phyloP scores from a whole-genome alignment of 2,888 invertebrate genomes.

The Tachina lurida region DNA sequence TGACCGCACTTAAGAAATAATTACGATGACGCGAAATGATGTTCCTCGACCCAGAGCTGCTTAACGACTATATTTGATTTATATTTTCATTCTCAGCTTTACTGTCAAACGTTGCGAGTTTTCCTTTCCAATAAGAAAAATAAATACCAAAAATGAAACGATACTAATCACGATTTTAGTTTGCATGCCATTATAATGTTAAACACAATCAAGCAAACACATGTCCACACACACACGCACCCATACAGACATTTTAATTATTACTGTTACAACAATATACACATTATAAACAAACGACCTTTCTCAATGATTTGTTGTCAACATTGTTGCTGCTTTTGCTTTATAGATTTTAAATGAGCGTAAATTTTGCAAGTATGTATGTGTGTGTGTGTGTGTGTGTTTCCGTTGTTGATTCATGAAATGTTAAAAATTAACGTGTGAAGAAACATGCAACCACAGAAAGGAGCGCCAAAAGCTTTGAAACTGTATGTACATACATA shows the following conservation, averaged over 20 bases:
- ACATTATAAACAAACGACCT: conserved; percentile 53
- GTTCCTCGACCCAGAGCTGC: too few species aligned
- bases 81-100: conserved; percentile 15
- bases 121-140: conserved; percentile 6
- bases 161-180: conserved; percentile 52
- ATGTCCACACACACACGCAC: not conserved
- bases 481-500: not conserved
- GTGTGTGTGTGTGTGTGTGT: not conserved
- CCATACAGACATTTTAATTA: not conserved
- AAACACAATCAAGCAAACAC: not conserved
- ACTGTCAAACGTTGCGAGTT: conserved; percentile 33
- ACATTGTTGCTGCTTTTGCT: not conserved
- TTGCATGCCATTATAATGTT: conserved; percentile 15
- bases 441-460: not conserved
- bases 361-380: not conserved
- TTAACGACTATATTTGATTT: not conserved
- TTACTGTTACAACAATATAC: conserved; percentile 28
- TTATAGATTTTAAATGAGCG: conserved; percentile 25
- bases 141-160: conserved; percentile 4
- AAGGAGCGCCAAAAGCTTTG: conserved; percentile 36
- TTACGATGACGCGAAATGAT: too few species aligned
- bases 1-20: too few species aligned
- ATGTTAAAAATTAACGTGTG: not conserved
- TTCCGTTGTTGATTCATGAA: not conserved
- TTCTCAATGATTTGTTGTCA: conserved; percentile 44